Base-by-base conservation (phyloP, 2,113 vertebrate species). In the Arvicanthis niloticus region DNA sequence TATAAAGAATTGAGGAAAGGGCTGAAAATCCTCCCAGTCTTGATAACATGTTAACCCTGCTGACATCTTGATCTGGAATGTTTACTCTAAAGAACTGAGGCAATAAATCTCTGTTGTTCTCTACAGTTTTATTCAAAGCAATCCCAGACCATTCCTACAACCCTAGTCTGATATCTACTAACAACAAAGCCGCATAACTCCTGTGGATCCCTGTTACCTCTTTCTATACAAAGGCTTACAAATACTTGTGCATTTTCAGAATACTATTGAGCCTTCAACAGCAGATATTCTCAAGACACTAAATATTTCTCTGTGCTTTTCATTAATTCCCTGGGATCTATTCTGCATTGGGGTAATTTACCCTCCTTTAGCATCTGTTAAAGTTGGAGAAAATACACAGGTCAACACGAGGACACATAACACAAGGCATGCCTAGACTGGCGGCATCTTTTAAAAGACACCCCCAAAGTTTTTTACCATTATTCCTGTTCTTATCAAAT, bases 181-280 rank as follows among this genome's bases (percentile, higher is more conserved):
- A 11, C 37, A n/a, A 42, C 70, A 19, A 0, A 3, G 15, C 10
- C 9, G 0, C 1, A 1, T 3, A 7, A 15, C 3, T 15, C 22
- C 13, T 16, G 7, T 26, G 31, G 31, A 0, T 70, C 10, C 56
- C 80, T 56, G 21, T 26, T 76, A n/a, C 19, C 56, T 21, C 67
- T 76, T 17, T 10, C 4, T 5, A 29, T 6, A 3, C 48, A 53
- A 88, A 88, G 48, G 22, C 37, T 56, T n/a, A 73, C 19, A 73
- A n/a, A 26, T 24, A 51, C 11, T 7, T 13, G 0, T 26, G 22
- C 3, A 19, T 85, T 81, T 67, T 45, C 40, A 42, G 17, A 51
- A 21, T 24, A 51, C 12, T 45, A 17, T 19, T 53, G 45, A 87
- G 8, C 17, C 45, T 51, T 75, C 7, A 60, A 48, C 6, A 11